A percentile compares a stretch with the other conserved stretches of the same genome.
These are phyloP conservation scores for Macropus fuliginosus DNA, from an alignment of 2,797 vertebrate genomes.

Conservation along the genomic window DNA sequence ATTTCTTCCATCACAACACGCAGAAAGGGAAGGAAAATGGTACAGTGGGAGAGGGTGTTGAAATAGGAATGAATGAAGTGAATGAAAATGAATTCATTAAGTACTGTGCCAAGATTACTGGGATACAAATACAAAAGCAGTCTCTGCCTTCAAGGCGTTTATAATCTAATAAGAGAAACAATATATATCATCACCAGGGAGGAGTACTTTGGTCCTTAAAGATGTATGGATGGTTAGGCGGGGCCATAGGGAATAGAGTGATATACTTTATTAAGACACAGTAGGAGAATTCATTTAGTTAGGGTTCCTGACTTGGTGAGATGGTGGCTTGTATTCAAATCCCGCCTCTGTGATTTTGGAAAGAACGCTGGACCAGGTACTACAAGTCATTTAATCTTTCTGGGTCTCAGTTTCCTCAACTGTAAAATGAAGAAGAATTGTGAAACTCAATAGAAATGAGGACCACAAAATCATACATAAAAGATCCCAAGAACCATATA, in stretches of 20 bases:
- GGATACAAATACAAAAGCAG: not conserved
- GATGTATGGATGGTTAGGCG: not conserved
- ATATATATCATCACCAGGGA: not conserved
- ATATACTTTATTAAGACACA: not conserved
- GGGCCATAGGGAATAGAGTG: not conserved
- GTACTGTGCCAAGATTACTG: not conserved
- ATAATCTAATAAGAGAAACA: not conserved
- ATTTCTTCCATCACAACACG: not conserved
- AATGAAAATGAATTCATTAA: not conserved
- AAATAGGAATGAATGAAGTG: not conserved
- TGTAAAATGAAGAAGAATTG: not conserved
- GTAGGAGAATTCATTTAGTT: not conserved
- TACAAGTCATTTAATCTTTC: not conserved
- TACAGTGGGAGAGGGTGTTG: not conserved
- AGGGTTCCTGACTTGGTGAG: not conserved
- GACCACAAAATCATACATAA: not conserved
- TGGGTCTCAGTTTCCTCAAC: not conserved
- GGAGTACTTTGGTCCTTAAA: not conserved
- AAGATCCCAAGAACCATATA: not conserved
- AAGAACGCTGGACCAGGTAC: not conserved
- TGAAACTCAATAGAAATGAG: not conserved
- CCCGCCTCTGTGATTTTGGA: not conserved
- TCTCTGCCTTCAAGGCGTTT: not conserved
- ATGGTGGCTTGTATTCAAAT: not conserved
- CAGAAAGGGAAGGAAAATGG: not conserved